Conservation (phyloP, 2,888 invertebrate genomes). For the Agriopis aurantiaria region DNA sequence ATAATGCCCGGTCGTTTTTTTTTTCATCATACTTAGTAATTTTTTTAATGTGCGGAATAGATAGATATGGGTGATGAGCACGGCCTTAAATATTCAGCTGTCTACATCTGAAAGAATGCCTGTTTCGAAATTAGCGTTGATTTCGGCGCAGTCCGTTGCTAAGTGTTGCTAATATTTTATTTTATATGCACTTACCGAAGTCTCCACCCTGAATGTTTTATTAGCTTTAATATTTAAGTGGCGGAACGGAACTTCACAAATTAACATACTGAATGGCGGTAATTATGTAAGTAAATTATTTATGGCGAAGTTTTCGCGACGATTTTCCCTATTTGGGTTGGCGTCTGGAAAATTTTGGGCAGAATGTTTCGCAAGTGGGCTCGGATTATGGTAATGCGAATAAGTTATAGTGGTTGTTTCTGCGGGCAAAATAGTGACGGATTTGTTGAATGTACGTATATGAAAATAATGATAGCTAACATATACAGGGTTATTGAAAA, state of each 20-base stretch:
- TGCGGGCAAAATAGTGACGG: constrained; percentile 5
- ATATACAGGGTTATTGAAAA: too few species aligned
- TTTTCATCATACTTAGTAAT: too few species aligned
- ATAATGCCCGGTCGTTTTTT: too few species aligned
- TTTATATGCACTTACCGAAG: constrained; percentile 56
- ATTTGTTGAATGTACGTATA: background rate
- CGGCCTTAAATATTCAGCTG: background rate
- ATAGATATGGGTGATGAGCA: too few species aligned
- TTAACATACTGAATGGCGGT: constrained; percentile 44
- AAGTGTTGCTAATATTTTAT: constrained; percentile 51
- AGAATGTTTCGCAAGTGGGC: constrained; percentile 23
- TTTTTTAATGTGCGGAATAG: too few species aligned
- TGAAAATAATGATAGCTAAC: background rate
- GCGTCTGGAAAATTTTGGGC: constrained; percentile 29
- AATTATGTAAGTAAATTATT: constrained; percentile 44
- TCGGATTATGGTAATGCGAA: constrained; percentile 20
- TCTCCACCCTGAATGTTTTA: constrained; percentile 47
- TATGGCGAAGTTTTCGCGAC: constrained; percentile 40
- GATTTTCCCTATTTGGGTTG: constrained; percentile 38
- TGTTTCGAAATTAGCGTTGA: constrained; percentile 54
- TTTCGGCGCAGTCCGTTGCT: constrained; percentile 58
- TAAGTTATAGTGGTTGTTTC: constrained; percentile 9
- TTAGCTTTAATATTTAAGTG: constrained; percentile 48
- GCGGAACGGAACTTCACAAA: constrained; percentile 43
- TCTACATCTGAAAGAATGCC: background rate